These are phyloP conservation scores for Oscarella lobularis DNA, from an alignment of 37 sponge, comb jelly and placozoan genomes.

Conservation along the genomic window DNA sequence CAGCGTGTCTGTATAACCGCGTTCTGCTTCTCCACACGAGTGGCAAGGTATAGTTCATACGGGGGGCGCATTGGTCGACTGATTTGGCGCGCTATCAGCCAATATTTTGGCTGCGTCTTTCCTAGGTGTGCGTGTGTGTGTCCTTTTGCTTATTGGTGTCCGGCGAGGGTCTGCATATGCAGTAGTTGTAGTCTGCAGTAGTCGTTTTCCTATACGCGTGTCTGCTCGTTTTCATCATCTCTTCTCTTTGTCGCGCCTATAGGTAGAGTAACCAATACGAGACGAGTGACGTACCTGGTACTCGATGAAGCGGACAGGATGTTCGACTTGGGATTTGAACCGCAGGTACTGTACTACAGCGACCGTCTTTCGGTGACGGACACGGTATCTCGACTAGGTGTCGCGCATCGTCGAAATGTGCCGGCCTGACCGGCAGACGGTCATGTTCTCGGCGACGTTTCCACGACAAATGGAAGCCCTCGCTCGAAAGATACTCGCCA, in stretches of 20 bases:
- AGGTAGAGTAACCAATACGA: conserved; percentile 71
- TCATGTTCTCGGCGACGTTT: conserved; percentile 98
- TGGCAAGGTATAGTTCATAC: too few relatives aligned
- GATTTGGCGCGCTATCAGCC: too few relatives aligned
- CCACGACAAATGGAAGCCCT: conserved; percentile 98
- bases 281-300: conserved; percentile 87
- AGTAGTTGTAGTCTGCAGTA: too few relatives aligned
- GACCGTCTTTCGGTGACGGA: neutral
- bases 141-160: too few relatives aligned
- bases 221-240: neutral
- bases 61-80: too few relatives aligned
- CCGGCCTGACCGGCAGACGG: conserved; percentile 91
- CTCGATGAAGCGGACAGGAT: conserved; percentile 98
- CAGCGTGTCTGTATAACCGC: too few relatives aligned
- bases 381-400: neutral
- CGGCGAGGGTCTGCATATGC: too few relatives aligned
- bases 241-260: neutral
- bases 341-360: conserved; percentile 67
- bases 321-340: conserved; percentile 99
- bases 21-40: too few relatives aligned
- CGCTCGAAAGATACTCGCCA: conserved; percentile 80
- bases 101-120: too few relatives aligned
- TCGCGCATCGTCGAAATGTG: conserved; percentile 62
- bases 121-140: too few relatives aligned
- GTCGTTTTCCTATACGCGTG: too few relatives aligned